A percentile compares a stretch with the other conserved stretches of the same genome.
These are phyloP conservation scores for Zygogramma bicolorata DNA, from an alignment of 2,888 invertebrate genomes.

Conservation along the genomic window DNA sequence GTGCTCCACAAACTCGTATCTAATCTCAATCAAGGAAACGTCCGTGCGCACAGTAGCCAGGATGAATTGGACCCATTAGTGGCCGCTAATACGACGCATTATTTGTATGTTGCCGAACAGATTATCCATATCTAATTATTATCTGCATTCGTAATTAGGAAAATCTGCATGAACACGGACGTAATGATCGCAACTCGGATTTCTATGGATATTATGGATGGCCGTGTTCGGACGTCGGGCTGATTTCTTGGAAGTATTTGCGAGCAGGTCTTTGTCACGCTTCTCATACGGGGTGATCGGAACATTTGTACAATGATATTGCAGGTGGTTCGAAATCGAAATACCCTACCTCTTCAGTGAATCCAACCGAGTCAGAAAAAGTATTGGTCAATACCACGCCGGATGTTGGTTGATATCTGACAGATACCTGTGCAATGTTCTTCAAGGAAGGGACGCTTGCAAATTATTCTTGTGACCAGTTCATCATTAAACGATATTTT, in stretches of 20 bases:
- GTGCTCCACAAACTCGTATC: constrained; percentile 11
- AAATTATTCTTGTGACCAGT: too few species aligned
- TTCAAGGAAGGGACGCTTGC: too few species aligned
- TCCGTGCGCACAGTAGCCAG: constrained; percentile 19
- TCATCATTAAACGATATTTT: too few species aligned
- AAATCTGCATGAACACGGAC: constrained; percentile 6
- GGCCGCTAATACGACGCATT: constrained; percentile 19
- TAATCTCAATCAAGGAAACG: constrained; percentile 19
- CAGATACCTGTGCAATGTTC: too few species aligned
- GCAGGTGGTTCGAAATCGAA: too few species aligned
- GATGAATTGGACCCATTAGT: constrained; percentile 25
- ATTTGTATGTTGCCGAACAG: constrained; percentile 7
- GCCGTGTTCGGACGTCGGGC: not conserved
- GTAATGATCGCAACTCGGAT: not conserved
- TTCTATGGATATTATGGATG: constrained; percentile 9
- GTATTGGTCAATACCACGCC: too few species aligned
- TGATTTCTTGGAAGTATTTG: not conserved
- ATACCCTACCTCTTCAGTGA: too few species aligned
- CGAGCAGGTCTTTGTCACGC: not conserved
- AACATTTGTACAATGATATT: not conserved
- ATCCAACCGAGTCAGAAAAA: too few species aligned
- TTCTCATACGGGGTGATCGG: not conserved
- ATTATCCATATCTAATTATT: constrained; percentile 29
- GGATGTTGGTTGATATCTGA: too few species aligned
- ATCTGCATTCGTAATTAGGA: constrained; percentile 26